Evolutionary conservation across 2,888 invertebrate genomes (phyloP), one percentile per base, ranked within the genome.

Genomic region (Oscheius myriophilus): DNA sequence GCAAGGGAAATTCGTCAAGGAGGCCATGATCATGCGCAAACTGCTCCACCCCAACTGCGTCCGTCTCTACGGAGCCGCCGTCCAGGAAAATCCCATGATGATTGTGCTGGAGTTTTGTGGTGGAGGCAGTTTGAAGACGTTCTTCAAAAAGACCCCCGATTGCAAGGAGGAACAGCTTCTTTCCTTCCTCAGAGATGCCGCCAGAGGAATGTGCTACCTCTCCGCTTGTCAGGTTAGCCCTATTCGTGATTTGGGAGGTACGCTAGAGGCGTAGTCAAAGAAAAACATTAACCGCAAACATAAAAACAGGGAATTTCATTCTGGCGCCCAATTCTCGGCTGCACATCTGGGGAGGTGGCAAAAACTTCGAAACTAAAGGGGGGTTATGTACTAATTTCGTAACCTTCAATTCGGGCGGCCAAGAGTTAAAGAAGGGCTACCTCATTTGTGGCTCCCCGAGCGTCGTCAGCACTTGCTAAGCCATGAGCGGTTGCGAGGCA

Each of bases 21-120:
- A 74, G 23, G 74, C 74, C 2, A 71, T 69, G 58, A 33, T 74
- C 42, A 74, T 74, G 74, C 55, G 71, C 39, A 39, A 61, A 33
- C 45, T 71, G 7, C 23, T 52, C 26, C 74, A 74, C 23, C 59
- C 49, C 6, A 74, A 74, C 53, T 71, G 69, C 23, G 74, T 74
- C 7, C 67, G 64, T 1, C 59, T 71, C 12, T 70, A 51, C 45
- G 79, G 79, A 6, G 73, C 78, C 11, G 71, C 74, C 2, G 69
- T 69, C 25, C 67, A 58, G 33, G 71, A 71, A 57, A 71, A 74
- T 45, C 74, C 74, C 6, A 45, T 74, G 43, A 74, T 74, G 74
- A 74, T 74, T 59, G 63, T 69, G 16, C 55, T 74, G 49, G 74
- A 74, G 57, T 58, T 74, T 18, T 71, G 71, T 12, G 69, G 67